Percentiles rank a stretch among this genome's conserved stretches.
These are phyloP conservation scores for Corynorhinus townsendii DNA, from an alignment of 2,113 vertebrate species.

Conservation along the genomic window DNA sequence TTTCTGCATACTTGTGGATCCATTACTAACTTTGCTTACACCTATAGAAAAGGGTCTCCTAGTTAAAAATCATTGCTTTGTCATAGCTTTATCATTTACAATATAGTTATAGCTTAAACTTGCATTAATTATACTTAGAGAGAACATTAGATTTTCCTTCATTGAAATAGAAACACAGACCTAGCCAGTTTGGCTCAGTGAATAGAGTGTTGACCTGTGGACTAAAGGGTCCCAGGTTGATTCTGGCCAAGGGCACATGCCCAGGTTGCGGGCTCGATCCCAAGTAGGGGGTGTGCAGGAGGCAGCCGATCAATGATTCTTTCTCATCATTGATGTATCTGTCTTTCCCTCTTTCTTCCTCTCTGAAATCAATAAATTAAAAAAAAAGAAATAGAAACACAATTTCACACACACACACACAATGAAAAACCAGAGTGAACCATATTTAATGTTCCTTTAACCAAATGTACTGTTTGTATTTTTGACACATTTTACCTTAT, in stretches of 20 bases:
- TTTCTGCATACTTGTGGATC: not conserved
- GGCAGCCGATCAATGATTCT: no score
- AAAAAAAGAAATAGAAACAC: not conserved
- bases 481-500: not conserved
- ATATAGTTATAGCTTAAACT: not conserved
- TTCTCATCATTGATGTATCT: no score
- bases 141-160: not conserved
- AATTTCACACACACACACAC: not conserved
- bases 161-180: not conserved
- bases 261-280: no score
- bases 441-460: conserved; percentile 8
- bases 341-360: no score
- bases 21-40: not conserved
- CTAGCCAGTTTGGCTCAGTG: no score
- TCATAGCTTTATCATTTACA: not conserved
- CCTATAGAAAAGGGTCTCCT: not conserved
- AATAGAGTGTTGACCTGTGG: no score
- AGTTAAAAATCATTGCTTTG: not conserved
- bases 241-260: no score
- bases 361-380: no score
- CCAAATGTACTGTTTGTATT: not conserved
- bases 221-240: no score
- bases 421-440: not conserved
- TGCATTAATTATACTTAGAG: not conserved
- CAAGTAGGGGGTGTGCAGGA: no score